A percentile compares a stretch with the other conserved stretches of the same genome.
These are phyloP conservation scores for Porites lobata DNA, from an alignment of 92 coral and sea anemone genomes.

Conservation along the genomic window DNA sequence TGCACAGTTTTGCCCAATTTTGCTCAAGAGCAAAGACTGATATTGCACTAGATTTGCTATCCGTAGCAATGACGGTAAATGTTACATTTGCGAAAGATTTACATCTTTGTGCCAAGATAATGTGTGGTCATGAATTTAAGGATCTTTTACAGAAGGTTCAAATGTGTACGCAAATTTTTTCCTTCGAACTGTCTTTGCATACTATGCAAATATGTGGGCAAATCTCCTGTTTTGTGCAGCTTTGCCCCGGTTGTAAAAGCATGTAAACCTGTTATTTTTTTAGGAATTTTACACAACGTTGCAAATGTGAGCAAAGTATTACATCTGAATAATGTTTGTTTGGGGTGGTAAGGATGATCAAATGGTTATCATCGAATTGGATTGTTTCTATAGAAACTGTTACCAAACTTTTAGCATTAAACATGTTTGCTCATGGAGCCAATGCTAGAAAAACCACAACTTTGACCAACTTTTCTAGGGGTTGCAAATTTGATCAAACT, in stretches of 20 bases:
- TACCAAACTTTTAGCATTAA: neutral
- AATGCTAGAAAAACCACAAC: constrained; percentile 1
- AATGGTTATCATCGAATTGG: neutral
- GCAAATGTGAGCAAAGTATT: no score
- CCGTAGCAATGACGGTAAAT: constrained; percentile 5
- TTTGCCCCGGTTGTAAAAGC: no score
- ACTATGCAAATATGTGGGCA: no score
- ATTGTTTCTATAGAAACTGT: neutral
- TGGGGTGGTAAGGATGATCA: no score
- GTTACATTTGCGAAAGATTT: constrained; percentile 8
- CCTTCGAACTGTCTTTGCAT: neutral
- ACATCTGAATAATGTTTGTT: no score
- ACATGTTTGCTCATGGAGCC: neutral
- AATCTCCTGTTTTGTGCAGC: no score
- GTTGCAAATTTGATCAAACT: constrained; percentile 2
- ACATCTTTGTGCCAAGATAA: constrained; percentile 13
- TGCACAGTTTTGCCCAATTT: neutral
- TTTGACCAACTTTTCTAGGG: neutral
- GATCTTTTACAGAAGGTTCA: constrained; percentile 10
- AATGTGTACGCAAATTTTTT: constrained; percentile 9
- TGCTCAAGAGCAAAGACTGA: no score
- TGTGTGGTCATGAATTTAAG: neutral
- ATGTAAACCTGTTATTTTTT: no score
- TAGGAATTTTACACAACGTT: no score
- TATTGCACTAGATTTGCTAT: no score